Percentiles rank a stretch among this genome's conserved stretches.
These are phyloP conservation scores for Sandelia bainsii DNA, from an alignment of 2,797 vertebrate species.

Conservation along the genomic window DNA sequence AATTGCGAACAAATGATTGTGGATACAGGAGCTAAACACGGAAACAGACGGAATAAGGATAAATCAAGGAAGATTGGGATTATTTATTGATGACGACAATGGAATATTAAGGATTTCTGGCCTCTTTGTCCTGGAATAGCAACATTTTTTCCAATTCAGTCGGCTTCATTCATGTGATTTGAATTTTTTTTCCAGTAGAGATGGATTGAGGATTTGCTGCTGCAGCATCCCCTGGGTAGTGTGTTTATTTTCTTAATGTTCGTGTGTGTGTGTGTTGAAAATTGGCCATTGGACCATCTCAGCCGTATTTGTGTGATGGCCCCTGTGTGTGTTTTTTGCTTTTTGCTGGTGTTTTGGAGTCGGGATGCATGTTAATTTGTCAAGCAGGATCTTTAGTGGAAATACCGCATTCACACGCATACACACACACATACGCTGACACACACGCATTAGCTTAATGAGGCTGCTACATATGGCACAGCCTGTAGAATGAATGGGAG, in stretches of 20 bases:
- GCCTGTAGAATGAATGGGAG: slow-evolving; percentile 59
- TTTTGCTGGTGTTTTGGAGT: slow-evolving; percentile 28
- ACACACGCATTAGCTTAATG: slow-evolving; percentile 64
- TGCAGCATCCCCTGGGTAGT: slow-evolving; percentile 61
- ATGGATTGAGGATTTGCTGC: slow-evolving; percentile 70
- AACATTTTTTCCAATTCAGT: slow-evolving; percentile 10
- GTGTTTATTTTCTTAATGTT: slow-evolving; percentile 30
- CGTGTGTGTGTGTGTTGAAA: slow-evolving; percentile 45
- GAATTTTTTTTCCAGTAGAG: slow-evolving; percentile 28
- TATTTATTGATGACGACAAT: slow-evolving; percentile 26
- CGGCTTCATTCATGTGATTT: slow-evolving; percentile 30
- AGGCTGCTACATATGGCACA: slow-evolving; percentile 66
- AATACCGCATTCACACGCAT: slow-evolving; percentile 37
- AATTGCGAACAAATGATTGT: slow-evolving; percentile 50
- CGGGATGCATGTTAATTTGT: slow-evolving; percentile 39
- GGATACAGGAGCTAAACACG: slow-evolving; percentile 27
- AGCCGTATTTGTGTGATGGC: slow-evolving; percentile 48
- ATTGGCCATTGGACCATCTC: slow-evolving; percentile 55
- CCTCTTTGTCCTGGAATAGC: slow-evolving; percentile 17
- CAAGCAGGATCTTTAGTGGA: slow-evolving; percentile 33
- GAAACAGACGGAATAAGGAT: slow-evolving; percentile 18
- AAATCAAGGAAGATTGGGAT: slow-evolving; percentile 30
- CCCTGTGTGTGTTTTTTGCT: not conserved
- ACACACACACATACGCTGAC: slow-evolving; percentile 6
- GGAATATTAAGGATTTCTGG: slow-evolving; percentile 49